A percentile compares a stretch with the other conserved stretches of the same genome.
Conservation (phyloP, 2,113 vertebrate genomes). For the Nycticryphes semicollaris region DNA sequence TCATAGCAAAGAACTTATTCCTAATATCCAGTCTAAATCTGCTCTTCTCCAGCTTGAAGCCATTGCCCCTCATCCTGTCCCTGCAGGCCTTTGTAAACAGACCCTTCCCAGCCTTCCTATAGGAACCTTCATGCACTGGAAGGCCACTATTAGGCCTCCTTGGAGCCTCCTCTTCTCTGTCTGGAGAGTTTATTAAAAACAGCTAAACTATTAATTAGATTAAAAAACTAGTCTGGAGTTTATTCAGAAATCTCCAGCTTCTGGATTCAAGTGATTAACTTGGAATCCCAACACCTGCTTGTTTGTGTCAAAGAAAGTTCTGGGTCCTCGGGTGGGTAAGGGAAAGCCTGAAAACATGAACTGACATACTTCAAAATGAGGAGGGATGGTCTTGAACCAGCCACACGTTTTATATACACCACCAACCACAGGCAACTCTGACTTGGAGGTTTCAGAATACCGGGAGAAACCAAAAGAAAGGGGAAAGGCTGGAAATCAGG, state of each 20-base stretch:
- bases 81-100: too few relatives aligned
- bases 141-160: too few relatives aligned
- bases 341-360: background rate
- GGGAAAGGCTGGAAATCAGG: background rate
- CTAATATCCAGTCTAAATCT: too few relatives aligned
- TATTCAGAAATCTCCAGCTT: background rate
- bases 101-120: too few relatives aligned
- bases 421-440: background rate
- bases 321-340: background rate
- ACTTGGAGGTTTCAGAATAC: background rate
- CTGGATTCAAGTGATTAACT: background rate
- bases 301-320: background rate
- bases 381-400: background rate
- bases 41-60: too few relatives aligned
- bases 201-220: too few relatives aligned
- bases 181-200: too few relatives aligned
- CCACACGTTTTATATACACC: rapidly evolving
- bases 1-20: too few relatives aligned
- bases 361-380: background rate
- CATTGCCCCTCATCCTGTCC: too few relatives aligned
- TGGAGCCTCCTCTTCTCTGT: too few relatives aligned
- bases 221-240: background rate
- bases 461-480: background rate
- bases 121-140: too few relatives aligned
- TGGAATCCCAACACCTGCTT: rapidly evolving